Evolutionary conservation across 2,888 invertebrate genomes (phyloP).

Genomic region (Stictocephala bisonia): DNA sequence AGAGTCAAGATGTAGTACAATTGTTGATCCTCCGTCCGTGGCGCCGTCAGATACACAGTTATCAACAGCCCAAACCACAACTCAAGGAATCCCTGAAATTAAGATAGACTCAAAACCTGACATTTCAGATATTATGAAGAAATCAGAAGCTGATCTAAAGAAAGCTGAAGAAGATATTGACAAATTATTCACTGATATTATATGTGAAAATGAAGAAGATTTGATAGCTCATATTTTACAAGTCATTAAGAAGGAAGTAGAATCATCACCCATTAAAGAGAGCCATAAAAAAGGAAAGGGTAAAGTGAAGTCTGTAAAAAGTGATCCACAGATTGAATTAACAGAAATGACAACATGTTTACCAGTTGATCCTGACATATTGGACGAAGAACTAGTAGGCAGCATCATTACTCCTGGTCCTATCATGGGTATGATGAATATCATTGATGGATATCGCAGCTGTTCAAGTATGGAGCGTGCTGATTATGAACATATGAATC

Average conservation of each 20-base stretch:
- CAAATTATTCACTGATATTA: slow-evolving; percentile 8
- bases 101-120: slow-evolving; percentile 17
- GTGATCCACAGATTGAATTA: slow-evolving; percentile 3
- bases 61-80: slow-evolving; percentile 7
- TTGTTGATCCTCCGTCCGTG: slow-evolving; percentile 4
- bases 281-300: slow-evolving; percentile 10
- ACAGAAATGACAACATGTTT: slow-evolving; percentile 47
- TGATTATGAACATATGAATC: slow-evolving; percentile 45
- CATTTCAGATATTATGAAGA: background rate
- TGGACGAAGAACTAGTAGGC: slow-evolving; percentile 44
- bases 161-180: slow-evolving; percentile 35
- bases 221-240: slow-evolving; percentile 19
- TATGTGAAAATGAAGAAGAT: slow-evolving; percentile 34
- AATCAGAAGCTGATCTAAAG: slow-evolving; percentile 11
- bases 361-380: slow-evolving; percentile 53
- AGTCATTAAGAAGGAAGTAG: slow-evolving; percentile 31
- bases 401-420: slow-evolving; percentile 19
- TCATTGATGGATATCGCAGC: slow-evolving; percentile 50
- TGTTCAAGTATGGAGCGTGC: slow-evolving; percentile 52
- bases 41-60: slow-evolving; percentile 12
- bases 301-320: slow-evolving; percentile 4
- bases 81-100: slow-evolving; percentile 26
- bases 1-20: slow-evolving; percentile 44
- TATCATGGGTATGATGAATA: slow-evolving; percentile 44
- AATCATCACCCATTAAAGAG: slow-evolving; percentile 9